Evolutionary conservation across 2,888 invertebrate species (phyloP).

Genomic region (Theodoxus fluviatilis): DNA sequence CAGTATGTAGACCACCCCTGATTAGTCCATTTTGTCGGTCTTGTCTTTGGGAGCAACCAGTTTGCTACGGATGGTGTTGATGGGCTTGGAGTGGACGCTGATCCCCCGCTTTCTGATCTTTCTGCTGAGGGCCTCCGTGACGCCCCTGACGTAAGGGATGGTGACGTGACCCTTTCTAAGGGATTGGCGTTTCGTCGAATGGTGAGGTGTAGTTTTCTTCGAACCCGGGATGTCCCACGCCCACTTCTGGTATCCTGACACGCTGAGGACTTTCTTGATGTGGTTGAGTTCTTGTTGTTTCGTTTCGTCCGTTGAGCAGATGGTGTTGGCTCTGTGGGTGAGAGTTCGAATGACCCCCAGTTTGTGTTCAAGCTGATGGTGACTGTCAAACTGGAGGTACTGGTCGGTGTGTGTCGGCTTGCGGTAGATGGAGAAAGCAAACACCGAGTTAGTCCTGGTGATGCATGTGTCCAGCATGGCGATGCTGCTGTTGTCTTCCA

Average conservation of each 20-base stretch:
- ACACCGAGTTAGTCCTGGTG: background rate
- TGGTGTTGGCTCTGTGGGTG: background rate
- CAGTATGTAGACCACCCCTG: no score
- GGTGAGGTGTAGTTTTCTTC: background rate
- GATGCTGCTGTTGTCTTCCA: conserved; percentile 10
- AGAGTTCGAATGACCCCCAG: conserved; percentile 4
- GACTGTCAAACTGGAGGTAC: conserved; percentile 5
- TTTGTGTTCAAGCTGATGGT: conserved; percentile 6
- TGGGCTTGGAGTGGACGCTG: no score
- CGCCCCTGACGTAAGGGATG: no score
- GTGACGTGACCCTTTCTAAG: no score
- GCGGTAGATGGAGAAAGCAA: background rate
- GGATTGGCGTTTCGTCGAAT: no score
- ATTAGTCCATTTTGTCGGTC: no score
- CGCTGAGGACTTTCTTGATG: conserved; percentile 4
- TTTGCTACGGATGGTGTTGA: no score
- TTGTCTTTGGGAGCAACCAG: no score
- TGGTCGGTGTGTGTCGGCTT: conserved; percentile 8
- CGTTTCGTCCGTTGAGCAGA: background rate
- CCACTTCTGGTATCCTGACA: conserved; percentile 5
- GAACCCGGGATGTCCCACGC: background rate
- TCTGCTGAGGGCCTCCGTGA: no score
- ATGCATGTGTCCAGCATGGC: conserved; percentile 7
- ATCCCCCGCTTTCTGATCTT: no score
- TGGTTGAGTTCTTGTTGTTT: background rate